Conservation (phyloP, 2,113 vertebrate genomes). For the Natator depressus region DNA sequence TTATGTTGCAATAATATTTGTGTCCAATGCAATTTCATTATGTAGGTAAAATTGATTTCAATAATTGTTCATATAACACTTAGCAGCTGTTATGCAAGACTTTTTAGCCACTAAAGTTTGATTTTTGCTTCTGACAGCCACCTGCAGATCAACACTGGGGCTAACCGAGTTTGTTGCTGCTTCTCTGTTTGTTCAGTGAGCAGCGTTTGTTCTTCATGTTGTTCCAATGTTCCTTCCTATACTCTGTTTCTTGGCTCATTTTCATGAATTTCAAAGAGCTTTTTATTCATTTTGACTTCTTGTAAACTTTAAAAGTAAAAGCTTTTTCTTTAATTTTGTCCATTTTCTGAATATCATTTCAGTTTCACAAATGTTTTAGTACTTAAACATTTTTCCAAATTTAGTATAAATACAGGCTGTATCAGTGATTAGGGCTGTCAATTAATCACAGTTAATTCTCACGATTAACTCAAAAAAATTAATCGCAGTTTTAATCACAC, state of each 20-base stretch:
- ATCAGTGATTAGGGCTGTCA: not conserved
- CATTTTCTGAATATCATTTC: not conserved
- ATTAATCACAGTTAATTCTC: no score
- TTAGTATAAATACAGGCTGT: not conserved
- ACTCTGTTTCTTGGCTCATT: not conserved
- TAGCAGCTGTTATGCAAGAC: no score
- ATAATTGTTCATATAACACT: no score
- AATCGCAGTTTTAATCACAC: no score
- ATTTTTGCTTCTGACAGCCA: not conserved
- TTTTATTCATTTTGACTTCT: not conserved
- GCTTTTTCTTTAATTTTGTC: not conserved
- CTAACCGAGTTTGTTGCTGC: not conserved
- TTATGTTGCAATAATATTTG: not conserved
- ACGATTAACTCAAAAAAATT: no score
- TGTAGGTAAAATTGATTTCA: not conserved
- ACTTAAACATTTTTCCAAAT: not conserved
- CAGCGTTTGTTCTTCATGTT: not conserved
- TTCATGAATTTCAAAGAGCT: not conserved
- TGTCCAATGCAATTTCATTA: not conserved
- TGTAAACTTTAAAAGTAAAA: not conserved
- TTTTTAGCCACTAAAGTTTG: not conserved
- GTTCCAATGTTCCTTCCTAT: not conserved
- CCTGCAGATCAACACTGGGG: not conserved
- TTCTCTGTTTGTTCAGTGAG: fast-evolving
- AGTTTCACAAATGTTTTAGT: not conserved